Conservation (phyloP, 2,888 invertebrate genomes). For the Bembecia ichneumoniformis region DNA sequence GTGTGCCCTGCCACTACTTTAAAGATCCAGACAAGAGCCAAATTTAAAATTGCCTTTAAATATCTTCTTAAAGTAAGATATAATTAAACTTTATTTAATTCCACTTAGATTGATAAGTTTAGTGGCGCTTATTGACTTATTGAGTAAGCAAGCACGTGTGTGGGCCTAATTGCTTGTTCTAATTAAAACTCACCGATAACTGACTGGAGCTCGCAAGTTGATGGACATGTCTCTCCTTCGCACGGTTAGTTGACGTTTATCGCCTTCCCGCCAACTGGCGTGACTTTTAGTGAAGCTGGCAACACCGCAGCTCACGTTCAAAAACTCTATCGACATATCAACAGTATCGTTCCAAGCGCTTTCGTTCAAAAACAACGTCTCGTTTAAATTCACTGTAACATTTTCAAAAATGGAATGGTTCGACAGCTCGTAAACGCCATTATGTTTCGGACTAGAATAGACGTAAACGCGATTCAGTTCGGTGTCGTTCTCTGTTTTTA, state of each 20-base stretch:
- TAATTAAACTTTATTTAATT: no score
- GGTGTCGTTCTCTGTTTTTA: constrained; percentile 54
- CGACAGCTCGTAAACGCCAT: constrained; percentile 46
- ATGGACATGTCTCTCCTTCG: constrained; percentile 32
- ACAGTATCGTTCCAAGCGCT: constrained; percentile 12
- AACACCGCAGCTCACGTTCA: constrained; percentile 49
- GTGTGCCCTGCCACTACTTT: no score
- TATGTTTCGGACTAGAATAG: constrained; percentile 63
- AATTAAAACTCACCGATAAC: constrained; percentile 59
- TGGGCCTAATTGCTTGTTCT: neutral
- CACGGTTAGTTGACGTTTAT: constrained; percentile 31
- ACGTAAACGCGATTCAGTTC: constrained; percentile 52
- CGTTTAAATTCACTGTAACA: constrained; percentile 32
- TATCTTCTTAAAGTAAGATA: no score
- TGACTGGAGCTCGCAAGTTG: constrained; percentile 64
- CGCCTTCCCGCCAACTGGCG: constrained; percentile 59
- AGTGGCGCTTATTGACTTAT: no score
- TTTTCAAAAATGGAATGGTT: constrained; percentile 47
- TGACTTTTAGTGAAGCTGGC: constrained; percentile 49
- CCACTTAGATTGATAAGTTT: no score
- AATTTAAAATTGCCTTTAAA: no score
- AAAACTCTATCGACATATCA: constrained; percentile 37
- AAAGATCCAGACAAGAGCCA: no score
- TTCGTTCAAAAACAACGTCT: constrained; percentile 11
- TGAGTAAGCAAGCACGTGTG: neutral